phyloP scores from a whole-genome alignment of 2,797 vertebrate genomes.

The Tiaroga cobitis region DNA sequence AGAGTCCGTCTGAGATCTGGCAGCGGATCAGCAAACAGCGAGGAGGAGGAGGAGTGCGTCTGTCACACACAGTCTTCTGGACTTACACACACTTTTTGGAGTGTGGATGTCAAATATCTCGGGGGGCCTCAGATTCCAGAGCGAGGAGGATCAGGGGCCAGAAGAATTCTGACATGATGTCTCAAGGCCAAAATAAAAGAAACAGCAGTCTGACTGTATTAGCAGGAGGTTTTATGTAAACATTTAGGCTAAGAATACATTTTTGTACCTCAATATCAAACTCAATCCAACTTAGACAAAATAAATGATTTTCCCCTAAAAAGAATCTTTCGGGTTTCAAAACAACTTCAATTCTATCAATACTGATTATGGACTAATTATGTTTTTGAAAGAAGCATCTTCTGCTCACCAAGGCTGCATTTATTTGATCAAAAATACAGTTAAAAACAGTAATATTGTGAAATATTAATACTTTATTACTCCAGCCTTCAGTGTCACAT shows the following conservation, averaged over 20 bases:
- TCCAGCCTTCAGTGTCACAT: background rate
- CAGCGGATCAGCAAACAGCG: conserved; percentile 68
- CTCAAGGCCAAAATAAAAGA: conserved; percentile 36
- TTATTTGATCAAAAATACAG: background rate
- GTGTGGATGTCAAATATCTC: conserved; percentile 63
- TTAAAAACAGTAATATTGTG: background rate
- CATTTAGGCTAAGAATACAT: background rate
- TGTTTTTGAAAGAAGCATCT: background rate
- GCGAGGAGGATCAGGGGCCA: background rate
- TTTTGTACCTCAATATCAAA: background rate
- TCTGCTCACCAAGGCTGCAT: background rate
- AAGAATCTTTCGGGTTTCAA: background rate
- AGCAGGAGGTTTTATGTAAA: background rate
- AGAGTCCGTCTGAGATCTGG: conserved; percentile 60
- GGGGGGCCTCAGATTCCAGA: conserved; percentile 61
- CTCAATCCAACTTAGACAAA: background rate
- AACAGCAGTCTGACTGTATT: background rate
- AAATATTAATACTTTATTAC: background rate
- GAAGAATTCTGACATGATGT: conserved; percentile 25
- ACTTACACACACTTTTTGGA: conserved; percentile 52
- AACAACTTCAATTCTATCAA: background rate
- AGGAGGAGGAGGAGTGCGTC: conserved; percentile 17
- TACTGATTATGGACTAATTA: background rate
- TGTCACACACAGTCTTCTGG: conserved; percentile 8
- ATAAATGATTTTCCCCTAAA: background rate